Percentiles rank a stretch among this genome's conserved stretches.
Evolutionary conservation across 2,888 invertebrate species (phyloP).

Genomic region (Diabrotica balteata): DNA sequence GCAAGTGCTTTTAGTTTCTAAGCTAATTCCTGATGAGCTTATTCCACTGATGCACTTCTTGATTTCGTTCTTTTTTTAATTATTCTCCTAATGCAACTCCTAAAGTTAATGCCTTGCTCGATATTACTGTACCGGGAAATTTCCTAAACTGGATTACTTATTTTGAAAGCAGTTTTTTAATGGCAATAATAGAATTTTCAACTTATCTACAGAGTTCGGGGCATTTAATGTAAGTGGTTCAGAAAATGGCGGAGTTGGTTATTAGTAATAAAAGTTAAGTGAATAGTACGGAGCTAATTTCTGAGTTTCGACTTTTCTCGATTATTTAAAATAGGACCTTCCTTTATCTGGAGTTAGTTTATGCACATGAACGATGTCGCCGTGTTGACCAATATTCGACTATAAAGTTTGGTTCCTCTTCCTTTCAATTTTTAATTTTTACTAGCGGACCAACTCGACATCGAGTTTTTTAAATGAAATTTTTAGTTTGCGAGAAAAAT

Average conservation of each 20-base stretch:
- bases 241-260: not conserved
- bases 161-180: slow-evolving; percentile 3
- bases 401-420: too few relatives aligned
- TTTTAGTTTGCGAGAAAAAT: too few relatives aligned
- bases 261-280: not conserved
- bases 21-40: slow-evolving; percentile 22
- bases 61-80: slow-evolving; percentile 20
- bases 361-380: too few relatives aligned
- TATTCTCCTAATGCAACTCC: slow-evolving; percentile 14
- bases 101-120: slow-evolving; percentile 12
- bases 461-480: too few relatives aligned
- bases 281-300: not conserved
- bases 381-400: too few relatives aligned
- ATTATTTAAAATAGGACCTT: too few relatives aligned
- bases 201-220: not conserved
- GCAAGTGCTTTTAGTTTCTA: slow-evolving; percentile 25
- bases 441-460: too few relatives aligned
- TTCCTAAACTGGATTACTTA: slow-evolving; percentile 6
- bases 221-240: not conserved
- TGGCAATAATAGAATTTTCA: not conserved
- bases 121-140: slow-evolving; percentile 13
- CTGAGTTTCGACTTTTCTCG: too few relatives aligned
- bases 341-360: too few relatives aligned
- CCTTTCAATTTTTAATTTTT: too few relatives aligned
- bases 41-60: slow-evolving; percentile 20